Base-by-base conservation (phyloP, 1,140 invertebrate genomes). In the Probaryconus sp. region DNA sequence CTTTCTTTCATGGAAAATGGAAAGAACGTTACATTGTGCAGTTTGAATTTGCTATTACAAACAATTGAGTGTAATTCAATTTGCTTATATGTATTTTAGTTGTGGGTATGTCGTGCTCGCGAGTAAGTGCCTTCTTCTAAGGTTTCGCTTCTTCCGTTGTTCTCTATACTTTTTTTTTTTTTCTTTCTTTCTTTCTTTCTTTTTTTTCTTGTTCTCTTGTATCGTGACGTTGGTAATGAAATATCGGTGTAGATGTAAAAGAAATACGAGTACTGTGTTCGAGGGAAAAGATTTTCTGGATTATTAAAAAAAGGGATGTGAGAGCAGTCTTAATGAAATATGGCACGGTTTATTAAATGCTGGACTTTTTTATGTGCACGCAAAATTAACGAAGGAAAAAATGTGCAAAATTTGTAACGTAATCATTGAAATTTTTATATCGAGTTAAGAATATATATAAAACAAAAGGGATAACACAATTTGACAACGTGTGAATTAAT, bases 31-130 rank as follows among this genome's bases (percentile, higher is more conserved):
- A 38, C 20, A 31, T 51, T 21, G 40, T 38, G 38, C 38, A 17
- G 24, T 43, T 69, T 69, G 67, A 70, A 69, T 55, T 55, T 26
- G 20, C 48, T 61, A 61, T 45, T 55, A 17, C 48, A 56, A 56
- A 56, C 56, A 71, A 71, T 63, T 58, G 48, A 63, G 56, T 40
- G 28, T 58, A 50, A 63, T 71, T 70, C 40, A 61, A 70, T 61
- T 61, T 55, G 40, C 31, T 56, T 56, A 56, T 31, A 30, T 45
- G 61, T 40, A 18, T 33, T 55, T 61, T 45, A 24, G 31, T 42
- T 18, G 13, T 26, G 40, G 14, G 37, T 47, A 67, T 40, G 42
- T 42, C 30, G 26, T 50, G 42, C 40, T 40, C 33, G 26, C 33
- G 35, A 42, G 40, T 35, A 50, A 56, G 31, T 37, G 40, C 30